Conservation (phyloP, 92 coral and sea anemone genomes). For the Epizoanthus illoricatus region DNA sequence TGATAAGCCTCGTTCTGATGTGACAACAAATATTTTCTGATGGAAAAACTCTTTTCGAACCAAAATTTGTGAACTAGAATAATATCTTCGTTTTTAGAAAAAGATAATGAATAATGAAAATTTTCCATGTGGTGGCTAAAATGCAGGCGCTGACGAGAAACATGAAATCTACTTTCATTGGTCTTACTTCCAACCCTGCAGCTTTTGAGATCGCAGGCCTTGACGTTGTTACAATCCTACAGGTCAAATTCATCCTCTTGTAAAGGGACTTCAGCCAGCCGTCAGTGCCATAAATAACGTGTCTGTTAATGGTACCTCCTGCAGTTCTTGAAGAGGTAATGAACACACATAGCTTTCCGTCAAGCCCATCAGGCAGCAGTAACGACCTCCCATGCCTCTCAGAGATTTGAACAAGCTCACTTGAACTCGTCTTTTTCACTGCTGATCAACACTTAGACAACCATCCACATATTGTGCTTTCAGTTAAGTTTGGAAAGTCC, state of each 20-base stretch:
- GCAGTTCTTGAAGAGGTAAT: constrained; percentile 50
- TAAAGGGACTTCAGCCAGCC: constrained; percentile 59
- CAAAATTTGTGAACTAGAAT: no score
- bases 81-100: no score
- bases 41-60: no score
- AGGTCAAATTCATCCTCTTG: constrained; percentile 52
- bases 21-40: no score
- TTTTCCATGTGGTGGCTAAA: no score
- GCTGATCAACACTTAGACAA: constrained; percentile 9
- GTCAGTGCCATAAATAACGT: constrained; percentile 50
- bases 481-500: constrained; percentile 45
- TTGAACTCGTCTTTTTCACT: constrained; percentile 20
- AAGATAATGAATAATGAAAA: no score
- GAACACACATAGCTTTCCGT: constrained; percentile 48
- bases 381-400: constrained; percentile 34
- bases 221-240: constrained; percentile 50
- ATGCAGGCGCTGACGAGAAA: no score
- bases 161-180: no score
- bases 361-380: constrained; percentile 30
- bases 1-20: no score
- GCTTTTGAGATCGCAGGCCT: constrained; percentile 51
- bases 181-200: constrained; percentile 52
- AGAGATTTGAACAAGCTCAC: constrained; percentile 29
- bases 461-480: constrained; percentile 34
- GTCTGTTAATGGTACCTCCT: constrained; percentile 50